Evolutionary conservation across 2,888 invertebrate species (phyloP).

Genomic region (Acanthosoma haemorrhoidale): DNA sequence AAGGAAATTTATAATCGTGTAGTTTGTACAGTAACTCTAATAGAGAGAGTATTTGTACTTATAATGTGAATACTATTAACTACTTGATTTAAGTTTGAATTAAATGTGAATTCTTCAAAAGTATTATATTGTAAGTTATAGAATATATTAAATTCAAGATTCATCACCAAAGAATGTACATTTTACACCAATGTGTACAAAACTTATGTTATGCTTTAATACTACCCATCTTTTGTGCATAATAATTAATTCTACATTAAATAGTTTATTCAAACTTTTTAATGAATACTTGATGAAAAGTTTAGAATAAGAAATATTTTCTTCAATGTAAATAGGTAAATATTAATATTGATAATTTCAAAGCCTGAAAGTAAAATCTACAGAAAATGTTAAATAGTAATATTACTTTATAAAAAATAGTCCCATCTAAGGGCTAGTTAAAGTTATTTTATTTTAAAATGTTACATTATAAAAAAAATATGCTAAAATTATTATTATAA

Average conservation of each 20-base stretch:
- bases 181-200: neutral
- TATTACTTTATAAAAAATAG: neutral
- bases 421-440: too few species aligned
- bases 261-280: neutral
- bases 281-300: neutral
- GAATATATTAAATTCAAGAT: neutral
- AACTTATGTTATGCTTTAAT: neutral
- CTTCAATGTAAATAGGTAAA: neutral
- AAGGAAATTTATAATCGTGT: slow-evolving; percentile 11
- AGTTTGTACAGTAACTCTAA: slow-evolving; percentile 6
- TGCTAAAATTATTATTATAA: too few species aligned
- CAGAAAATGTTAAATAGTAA: neutral
- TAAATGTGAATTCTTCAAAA: neutral
- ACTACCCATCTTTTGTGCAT: neutral
- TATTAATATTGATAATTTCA: neutral
- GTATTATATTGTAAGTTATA: slow-evolving; percentile 4
- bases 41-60: slow-evolving; percentile 12
- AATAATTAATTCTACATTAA: neutral
- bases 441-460: too few species aligned
- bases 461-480: too few species aligned
- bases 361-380: neutral
- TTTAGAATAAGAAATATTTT: neutral
- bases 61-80: neutral
- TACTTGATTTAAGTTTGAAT: neutral
- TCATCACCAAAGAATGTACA: slow-evolving; percentile 12